Conservation (phyloP, 2,113 vertebrate species). For the Cheilinus undulatus region DNA sequence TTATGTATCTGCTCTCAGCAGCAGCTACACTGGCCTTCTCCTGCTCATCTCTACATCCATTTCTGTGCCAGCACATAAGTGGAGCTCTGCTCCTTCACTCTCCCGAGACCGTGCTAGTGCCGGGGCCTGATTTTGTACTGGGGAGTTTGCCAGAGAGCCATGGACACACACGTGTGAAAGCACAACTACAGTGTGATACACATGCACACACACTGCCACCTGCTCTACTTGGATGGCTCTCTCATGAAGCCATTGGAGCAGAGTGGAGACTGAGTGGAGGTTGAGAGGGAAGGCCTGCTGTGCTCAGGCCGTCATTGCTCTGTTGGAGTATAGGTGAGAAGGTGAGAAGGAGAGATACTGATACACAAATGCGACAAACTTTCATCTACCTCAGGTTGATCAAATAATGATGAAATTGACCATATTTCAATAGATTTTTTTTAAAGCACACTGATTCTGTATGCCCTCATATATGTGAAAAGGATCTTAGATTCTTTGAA, state of each 20-base stretch:
- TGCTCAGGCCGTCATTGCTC: background rate
- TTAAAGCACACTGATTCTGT: too few species aligned
- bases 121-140: slow-evolving; percentile 55
- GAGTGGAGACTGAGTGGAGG: slow-evolving; percentile 9
- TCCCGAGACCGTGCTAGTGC: slow-evolving; percentile 33
- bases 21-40: slow-evolving; percentile 27
- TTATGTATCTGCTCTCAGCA: slow-evolving; percentile 15
- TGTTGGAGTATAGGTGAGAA: slow-evolving; percentile 1
- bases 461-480: too few species aligned
- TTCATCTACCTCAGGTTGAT: too few species aligned
- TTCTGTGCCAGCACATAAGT: slow-evolving; percentile 71
- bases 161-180: background rate
- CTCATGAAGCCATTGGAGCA: background rate
- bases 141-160: slow-evolving; percentile 53
- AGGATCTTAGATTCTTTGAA: too few species aligned
- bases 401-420: too few species aligned
- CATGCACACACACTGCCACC: background rate
- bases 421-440: too few species aligned
- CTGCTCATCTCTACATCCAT: slow-evolving; percentile 52
- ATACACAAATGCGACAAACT: too few species aligned
- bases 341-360: background rate
- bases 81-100: slow-evolving; percentile 49
- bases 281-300: slow-evolving; percentile 38
- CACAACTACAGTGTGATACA: background rate
- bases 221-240: background rate